Conservation (phyloP, 2,797 vertebrate genomes). For the Miichthys miiuy region DNA sequence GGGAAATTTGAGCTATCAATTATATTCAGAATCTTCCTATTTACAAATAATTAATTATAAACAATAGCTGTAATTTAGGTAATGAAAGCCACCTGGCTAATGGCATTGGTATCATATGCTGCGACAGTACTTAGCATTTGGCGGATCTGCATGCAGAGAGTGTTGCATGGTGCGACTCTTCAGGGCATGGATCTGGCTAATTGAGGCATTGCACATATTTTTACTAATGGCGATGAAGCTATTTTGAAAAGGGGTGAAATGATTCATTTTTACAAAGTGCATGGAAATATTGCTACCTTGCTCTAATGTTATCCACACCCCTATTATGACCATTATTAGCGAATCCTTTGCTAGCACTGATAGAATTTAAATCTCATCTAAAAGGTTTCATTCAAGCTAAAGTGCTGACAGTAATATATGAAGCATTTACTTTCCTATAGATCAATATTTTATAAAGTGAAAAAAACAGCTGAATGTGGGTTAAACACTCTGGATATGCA, state of each 20-base stretch:
- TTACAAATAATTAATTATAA: slow-evolving; percentile 97
- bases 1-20: slow-evolving; percentile 88
- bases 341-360: neutral
- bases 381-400: slow-evolving; percentile 4
- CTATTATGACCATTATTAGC: neutral
- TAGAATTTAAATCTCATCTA: slow-evolving; percentile 2
- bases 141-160: slow-evolving; percentile 88
- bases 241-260: slow-evolving; percentile 59
- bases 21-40: slow-evolving; percentile 93
- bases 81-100: slow-evolving; percentile 94
- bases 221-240: slow-evolving; percentile 75
- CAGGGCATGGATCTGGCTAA: slow-evolving; percentile 85
- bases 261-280: slow-evolving; percentile 20
- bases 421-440: slow-evolving; percentile 49
- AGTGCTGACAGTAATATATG: slow-evolving; percentile 30
- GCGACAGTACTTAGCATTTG: slow-evolving; percentile 92
- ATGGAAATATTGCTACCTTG: slow-evolving; percentile 6
- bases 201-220: slow-evolving; percentile 80
- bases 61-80: slow-evolving; percentile 95
- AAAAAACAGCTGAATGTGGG: slow-evolving; percentile 67
- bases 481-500: slow-evolving; percentile 83
- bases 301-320: slow-evolving; percentile 1
- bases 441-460: slow-evolving; percentile 76
- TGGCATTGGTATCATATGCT: slow-evolving; percentile 95
- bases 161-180: slow-evolving; percentile 85